Evolutionary conservation across 1,140 invertebrate species (phyloP).

Genomic region (Drosophila saltans): DNA sequence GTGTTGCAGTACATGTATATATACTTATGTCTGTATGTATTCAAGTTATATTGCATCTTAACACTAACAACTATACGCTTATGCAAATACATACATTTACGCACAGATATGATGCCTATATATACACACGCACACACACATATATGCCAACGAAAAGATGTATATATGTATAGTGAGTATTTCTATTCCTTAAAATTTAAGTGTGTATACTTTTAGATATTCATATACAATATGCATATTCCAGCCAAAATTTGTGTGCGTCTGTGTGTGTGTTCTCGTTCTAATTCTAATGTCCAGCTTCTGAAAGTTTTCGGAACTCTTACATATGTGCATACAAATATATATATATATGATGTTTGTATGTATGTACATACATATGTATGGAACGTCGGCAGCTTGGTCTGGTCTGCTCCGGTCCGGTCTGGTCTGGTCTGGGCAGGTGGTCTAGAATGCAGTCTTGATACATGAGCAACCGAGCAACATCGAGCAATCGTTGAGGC

Average conservation of each 20-base stretch:
- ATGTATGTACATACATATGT: constrained; percentile 23
- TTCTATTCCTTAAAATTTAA: constrained; percentile 64
- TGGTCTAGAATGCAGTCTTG: constrained; percentile 65
- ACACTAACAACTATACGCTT: constrained; percentile 57
- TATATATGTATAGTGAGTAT: constrained; percentile 30
- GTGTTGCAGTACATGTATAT: constrained; percentile 10
- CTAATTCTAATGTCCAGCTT: constrained; percentile 64
- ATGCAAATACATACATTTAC: constrained; percentile 57
- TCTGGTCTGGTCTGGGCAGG: constrained; percentile 38
- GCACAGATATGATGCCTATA: constrained; percentile 14
- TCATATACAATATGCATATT: constrained; percentile 78
- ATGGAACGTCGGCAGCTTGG: constrained; percentile 13
- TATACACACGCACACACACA: neutral
- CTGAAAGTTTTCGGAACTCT: constrained; percentile 67
- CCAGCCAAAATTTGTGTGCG: constrained; percentile 42
- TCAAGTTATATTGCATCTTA: constrained; percentile 21
- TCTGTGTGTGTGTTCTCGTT: constrained; percentile 53
- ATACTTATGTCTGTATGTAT: neutral
- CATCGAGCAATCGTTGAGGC: constrained; percentile 50
- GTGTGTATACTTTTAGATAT: constrained; percentile 34
- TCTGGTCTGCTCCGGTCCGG: constrained; percentile 21
- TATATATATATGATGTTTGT: constrained; percentile 22
- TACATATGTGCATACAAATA: constrained; percentile 25
- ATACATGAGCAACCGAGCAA: constrained; percentile 53
- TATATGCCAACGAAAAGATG: constrained; percentile 34